Evolutionary conservation across 2,797 vertebrate genomes (phyloP).

Genomic region (Lates japonicus): DNA sequence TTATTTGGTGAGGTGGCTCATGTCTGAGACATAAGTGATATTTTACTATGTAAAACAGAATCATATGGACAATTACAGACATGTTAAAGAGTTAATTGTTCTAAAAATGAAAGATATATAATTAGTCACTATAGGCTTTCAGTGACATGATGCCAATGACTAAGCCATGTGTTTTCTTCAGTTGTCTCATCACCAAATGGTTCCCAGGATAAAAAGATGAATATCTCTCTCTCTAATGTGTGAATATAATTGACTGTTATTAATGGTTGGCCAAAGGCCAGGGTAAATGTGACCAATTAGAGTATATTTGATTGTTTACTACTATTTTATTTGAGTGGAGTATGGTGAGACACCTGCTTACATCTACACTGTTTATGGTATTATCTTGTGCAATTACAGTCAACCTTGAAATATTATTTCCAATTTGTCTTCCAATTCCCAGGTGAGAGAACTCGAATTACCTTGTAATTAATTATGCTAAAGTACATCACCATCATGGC

Average conservation of each 20-base stretch:
- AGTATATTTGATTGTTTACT: neutral
- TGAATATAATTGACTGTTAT: neutral
- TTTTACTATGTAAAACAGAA: neutral
- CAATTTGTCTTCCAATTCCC: slow-evolving; percentile 2
- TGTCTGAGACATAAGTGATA: slow-evolving; percentile 15
- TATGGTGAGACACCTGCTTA: neutral
- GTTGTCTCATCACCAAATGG: neutral
- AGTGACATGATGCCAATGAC: neutral
- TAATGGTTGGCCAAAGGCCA: neutral
- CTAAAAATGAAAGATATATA: neutral
- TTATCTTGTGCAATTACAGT: neutral
- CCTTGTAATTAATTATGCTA: slow-evolving; percentile 18
- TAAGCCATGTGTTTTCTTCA: neutral
- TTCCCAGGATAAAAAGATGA: neutral
- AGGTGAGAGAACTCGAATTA: slow-evolving; percentile 31
- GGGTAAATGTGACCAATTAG: neutral
- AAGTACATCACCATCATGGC: slow-evolving; percentile 27
- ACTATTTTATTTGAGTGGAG: neutral
- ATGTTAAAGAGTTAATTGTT: neutral
- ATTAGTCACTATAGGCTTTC: neutral
- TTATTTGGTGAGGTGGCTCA: neutral
- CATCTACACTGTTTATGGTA: neutral
- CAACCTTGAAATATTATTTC: slow-evolving; percentile 9
- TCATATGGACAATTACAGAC: neutral
- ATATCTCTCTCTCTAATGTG: too few relatives aligned